phyloP scores from a whole-genome alignment of 2,797 vertebrate species.

The Anguilla pacifica region DNA sequence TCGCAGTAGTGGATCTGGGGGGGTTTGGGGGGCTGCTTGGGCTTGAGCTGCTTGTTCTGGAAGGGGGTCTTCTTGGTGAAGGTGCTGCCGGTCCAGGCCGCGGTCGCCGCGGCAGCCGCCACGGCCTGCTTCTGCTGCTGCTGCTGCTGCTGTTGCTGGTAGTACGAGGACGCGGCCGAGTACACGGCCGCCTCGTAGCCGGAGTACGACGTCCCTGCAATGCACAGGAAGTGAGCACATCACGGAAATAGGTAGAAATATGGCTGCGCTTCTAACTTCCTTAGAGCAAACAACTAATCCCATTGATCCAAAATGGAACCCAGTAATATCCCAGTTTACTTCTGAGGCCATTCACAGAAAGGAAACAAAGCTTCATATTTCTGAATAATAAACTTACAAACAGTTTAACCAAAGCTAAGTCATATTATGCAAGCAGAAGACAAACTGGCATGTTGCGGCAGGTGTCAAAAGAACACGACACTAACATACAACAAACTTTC shows the following conservation, averaged over 20 bases:
- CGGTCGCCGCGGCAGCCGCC: conserved; percentile 88
- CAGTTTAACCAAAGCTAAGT: neutral
- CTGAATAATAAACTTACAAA: neutral
- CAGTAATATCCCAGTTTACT: neutral
- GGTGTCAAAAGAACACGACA: neutral
- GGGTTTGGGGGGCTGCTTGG: conserved; percentile 94
- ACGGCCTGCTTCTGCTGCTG: conserved; percentile 79
- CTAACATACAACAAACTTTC: neutral
- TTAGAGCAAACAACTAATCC: too few relatives aligned
- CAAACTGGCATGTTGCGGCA: neutral
- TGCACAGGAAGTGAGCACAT: neutral
- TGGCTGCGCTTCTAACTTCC: too few relatives aligned
- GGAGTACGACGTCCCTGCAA: conserved; percentile 90
- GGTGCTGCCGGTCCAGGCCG: conserved; percentile 92
- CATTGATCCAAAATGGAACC: neutral
- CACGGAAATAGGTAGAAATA: too few relatives aligned
- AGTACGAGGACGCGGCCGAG: conserved; percentile 95
- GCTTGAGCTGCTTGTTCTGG: conserved; percentile 93
- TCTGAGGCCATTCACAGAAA: neutral
- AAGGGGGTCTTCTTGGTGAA: conserved; percentile 96
- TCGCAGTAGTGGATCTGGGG: conserved; percentile 99
- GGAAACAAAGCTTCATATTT: neutral
- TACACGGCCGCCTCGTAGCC: conserved; percentile 98
- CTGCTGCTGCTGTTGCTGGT: conserved; percentile 86
- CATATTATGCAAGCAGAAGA: neutral